Evolutionary conservation across 1,140 invertebrate genomes (phyloP).

Genomic region (Drosophila micromelanica): DNA sequence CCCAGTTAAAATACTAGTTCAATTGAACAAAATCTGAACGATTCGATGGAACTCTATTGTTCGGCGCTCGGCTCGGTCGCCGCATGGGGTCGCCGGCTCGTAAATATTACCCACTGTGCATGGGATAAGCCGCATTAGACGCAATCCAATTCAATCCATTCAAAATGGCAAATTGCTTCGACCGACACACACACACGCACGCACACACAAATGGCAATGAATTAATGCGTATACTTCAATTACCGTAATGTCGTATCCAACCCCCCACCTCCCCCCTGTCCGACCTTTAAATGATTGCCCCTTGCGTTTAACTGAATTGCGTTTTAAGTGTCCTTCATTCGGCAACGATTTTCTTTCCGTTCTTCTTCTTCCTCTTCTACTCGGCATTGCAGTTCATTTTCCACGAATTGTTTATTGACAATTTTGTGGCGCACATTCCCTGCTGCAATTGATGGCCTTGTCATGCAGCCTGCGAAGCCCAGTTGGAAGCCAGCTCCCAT

Average conservation of each 20-base stretch:
- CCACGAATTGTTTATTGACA: conserved; percentile 73
- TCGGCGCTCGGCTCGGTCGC: conserved; percentile 9
- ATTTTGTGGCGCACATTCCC: conserved; percentile 65
- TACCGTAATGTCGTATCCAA: conserved; percentile 38
- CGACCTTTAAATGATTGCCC: conserved; percentile 19
- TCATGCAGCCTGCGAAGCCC: conserved; percentile 6
- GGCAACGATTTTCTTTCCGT: conserved; percentile 1
- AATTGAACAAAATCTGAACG: background rate
- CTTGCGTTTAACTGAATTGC: conserved; percentile 75
- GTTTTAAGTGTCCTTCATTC: conserved; percentile 62
- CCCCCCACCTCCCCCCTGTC: background rate
- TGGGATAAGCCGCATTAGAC: conserved; percentile 54
- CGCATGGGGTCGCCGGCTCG: conserved; percentile 29
- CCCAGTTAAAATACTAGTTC: background rate
- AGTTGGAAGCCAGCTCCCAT: background rate
- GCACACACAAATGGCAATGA: conserved; percentile 34
- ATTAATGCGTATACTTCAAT: conserved; percentile 46
- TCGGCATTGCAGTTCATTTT: conserved; percentile 59
- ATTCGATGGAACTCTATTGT: background rate
- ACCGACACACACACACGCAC: conserved; percentile 17
- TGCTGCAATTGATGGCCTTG: conserved; percentile 71
- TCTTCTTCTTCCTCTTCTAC: background rate
- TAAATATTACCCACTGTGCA: conserved; percentile 49
- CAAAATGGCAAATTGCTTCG: conserved; percentile 64
- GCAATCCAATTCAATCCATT: conserved; percentile 69